Base-by-base conservation (phyloP, 2,113 vertebrate genomes). In the Diphyllodes magnificus region DNA sequence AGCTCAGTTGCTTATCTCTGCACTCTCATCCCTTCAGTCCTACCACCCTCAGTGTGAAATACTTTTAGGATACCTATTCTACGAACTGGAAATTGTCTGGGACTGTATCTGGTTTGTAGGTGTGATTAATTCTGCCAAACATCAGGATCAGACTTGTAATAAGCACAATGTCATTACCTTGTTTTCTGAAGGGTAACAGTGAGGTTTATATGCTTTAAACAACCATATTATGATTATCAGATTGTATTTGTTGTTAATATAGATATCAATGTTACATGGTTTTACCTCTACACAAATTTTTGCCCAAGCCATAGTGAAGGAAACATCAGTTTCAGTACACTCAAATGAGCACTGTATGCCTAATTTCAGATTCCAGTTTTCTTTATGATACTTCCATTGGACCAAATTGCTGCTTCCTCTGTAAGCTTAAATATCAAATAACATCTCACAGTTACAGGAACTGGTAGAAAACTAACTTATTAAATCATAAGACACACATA, bases 371-470 rank as follows among this genome's bases (percentile, higher is more conserved):
- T 16, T 49, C 23, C 27, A 35, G 12, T 49, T 66, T 78, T 77
- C 33, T 71, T 59, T 63, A 51, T 24, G 25, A 42, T 66, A 64
- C 3, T 12, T 82, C 19, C 6, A 33, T 3, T 31, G 15, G 9
- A 56, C 31, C 6, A 82, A 78, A 84, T 27, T 16, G 31, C 30
- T 87, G 8, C 9, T 92, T 76, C 14, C 4, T 65, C 31, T 72
- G 42, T 93, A 72, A 87, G 80, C 47, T 80, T 92, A 94, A 91
- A 81, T 49, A 89, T 91, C 28, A 78, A 95, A 84, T 85, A 91
- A 83, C 33, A 68, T 30, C 16, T 90, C 77, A 81, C 13, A 61
- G 31, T 44, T 79, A 57, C 45, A 88, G 65, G 79, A 93, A 79
- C 19, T 4, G 13, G 11, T 51, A 28, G 28, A 84, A 95, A 95